Evolutionary conservation across 2,797 vertebrate species (phyloP).

Genomic region (Atherinosoma microstoma): DNA sequence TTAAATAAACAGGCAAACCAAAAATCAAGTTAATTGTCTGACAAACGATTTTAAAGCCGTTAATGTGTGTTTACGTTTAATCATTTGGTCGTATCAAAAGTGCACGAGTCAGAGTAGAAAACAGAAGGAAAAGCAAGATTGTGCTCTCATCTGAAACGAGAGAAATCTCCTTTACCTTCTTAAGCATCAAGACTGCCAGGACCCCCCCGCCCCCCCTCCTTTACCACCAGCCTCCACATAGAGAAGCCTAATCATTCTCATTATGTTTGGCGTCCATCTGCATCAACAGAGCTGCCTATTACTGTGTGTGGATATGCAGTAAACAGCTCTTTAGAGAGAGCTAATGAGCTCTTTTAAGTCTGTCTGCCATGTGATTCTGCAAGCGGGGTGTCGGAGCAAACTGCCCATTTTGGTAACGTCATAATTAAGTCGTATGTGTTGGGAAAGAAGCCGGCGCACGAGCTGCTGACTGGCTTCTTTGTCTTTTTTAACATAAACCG

Average conservation of each 20-base stretch:
- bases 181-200: slow-evolving; percentile 55
- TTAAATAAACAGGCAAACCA: too few relatives aligned
- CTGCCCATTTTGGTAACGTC: slow-evolving; percentile 95
- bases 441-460: slow-evolving; percentile 21
- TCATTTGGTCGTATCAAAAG: neutral
- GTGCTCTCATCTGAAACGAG: slow-evolving; percentile 71
- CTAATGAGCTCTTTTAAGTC: slow-evolving; percentile 99
- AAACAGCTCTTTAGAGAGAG: slow-evolving; percentile 96
- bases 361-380: slow-evolving; percentile 93
- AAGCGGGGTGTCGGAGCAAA: slow-evolving; percentile 91
- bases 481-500: slow-evolving; percentile 51
- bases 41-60: too few relatives aligned
- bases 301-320: slow-evolving; percentile 90
- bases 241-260: slow-evolving; percentile 93
- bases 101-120: slow-evolving; percentile 32
- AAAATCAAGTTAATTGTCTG: too few relatives aligned
- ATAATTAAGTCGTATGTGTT: slow-evolving; percentile 88
- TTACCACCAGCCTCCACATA: slow-evolving; percentile 55
- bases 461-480: slow-evolving; percentile 24
- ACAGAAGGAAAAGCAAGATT: slow-evolving; percentile 28
- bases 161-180: slow-evolving; percentile 80
- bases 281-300: slow-evolving; percentile 96
- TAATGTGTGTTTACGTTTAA: slow-evolving; percentile 36
- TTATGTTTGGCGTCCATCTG: slow-evolving; percentile 96
- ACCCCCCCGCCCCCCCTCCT: slow-evolving; percentile 14